Conservation (phyloP, 2,888 invertebrate genomes). For the Agonopterix heracliana region DNA sequence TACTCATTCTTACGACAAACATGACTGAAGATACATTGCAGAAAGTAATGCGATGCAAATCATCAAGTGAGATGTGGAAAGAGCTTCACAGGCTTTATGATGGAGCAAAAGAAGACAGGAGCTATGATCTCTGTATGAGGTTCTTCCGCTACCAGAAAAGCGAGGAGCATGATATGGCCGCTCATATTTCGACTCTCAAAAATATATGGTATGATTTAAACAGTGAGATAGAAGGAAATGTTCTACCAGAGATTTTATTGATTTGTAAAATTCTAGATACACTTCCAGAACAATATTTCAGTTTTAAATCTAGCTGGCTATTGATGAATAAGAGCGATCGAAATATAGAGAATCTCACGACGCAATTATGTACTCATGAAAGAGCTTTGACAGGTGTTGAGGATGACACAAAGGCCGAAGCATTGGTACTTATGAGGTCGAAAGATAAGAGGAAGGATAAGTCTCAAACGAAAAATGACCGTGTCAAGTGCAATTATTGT, state of each 20-base stretch:
- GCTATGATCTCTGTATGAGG: too few relatives aligned
- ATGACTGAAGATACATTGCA: too few relatives aligned
- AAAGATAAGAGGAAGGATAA: too few relatives aligned
- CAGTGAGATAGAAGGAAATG: neutral
- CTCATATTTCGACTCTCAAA: slow-evolving; percentile 2
- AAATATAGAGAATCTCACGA: slow-evolving; percentile 3
- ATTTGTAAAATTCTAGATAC: too few relatives aligned
- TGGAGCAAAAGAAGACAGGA: too few relatives aligned
- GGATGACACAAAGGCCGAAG: neutral
- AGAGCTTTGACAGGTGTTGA: neutral
- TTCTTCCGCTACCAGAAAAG: too few relatives aligned
- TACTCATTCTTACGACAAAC: too few relatives aligned
- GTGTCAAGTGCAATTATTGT: neutral
- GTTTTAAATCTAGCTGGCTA: slow-evolving; percentile 9
- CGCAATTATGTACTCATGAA: slow-evolving; percentile 4
- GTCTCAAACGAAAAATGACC: neutral
- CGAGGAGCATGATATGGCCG: neutral
- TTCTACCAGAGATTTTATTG: too few relatives aligned
- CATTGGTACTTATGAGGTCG: too few relatives aligned
- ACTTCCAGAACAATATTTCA: slow-evolving; percentile 6
- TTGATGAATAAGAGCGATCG: slow-evolving; percentile 3
- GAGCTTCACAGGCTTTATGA: too few relatives aligned
- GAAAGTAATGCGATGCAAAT: too few relatives aligned
- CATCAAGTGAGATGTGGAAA: too few relatives aligned
- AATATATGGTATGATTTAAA: slow-evolving; percentile 3